Conservation (phyloP, 2,797 vertebrate genomes). For the Cryptoprocta ferox region DNA sequence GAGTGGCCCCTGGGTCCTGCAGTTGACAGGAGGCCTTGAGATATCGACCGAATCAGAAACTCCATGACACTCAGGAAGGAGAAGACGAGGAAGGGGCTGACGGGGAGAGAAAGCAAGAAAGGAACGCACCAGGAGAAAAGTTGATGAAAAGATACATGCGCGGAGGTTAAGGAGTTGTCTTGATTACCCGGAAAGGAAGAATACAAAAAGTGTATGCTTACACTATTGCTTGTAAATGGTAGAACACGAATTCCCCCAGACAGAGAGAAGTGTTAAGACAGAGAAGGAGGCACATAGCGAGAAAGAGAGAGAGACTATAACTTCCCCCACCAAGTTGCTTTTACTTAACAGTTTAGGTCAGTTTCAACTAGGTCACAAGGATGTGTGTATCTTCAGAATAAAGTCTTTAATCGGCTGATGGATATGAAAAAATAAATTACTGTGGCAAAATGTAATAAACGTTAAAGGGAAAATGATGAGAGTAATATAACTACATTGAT, state of each 20-base stretch:
- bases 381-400: constrained; percentile 87
- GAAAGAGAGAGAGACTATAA: neutral
- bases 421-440: constrained; percentile 91
- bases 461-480: constrained; percentile 92
- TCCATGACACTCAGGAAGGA: neutral
- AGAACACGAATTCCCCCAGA: neutral
- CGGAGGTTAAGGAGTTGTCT: neutral
- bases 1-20: rapidly evolving
- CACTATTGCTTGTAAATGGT: neutral
- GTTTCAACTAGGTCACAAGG: constrained; percentile 87
- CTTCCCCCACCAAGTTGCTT: constrained; percentile 73
- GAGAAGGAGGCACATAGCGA: neutral
- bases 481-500: constrained; percentile 93
- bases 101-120: neutral
- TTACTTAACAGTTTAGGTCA: constrained; percentile 84
- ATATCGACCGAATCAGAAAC: neutral
- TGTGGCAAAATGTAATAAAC: constrained; percentile 91
- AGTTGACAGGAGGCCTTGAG: neutral
- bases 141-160: neutral
- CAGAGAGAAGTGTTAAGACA: neutral
- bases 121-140: neutral
- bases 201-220: neutral
- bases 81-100: neutral
- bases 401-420: constrained; percentile 90
- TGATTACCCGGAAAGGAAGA: neutral